Base-by-base conservation (phyloP, 2,888 invertebrate species). In the Halictus ligatus region DNA sequence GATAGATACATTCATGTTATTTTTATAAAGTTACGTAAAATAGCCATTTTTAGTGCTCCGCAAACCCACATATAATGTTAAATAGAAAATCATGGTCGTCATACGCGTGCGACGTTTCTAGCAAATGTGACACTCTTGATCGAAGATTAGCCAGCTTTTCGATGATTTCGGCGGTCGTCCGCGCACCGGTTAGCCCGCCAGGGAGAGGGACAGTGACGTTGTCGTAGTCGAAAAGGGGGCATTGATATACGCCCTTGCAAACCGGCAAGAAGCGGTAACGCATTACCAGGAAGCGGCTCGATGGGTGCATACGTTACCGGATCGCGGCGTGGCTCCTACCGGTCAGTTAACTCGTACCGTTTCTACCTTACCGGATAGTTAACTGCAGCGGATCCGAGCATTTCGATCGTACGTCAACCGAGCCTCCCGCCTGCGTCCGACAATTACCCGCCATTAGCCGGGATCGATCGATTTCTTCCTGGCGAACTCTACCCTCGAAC, bases 291-390 rank as follows among this genome's bases (percentile, higher is more conserved):
- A 93, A 93, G 88, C 88, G 82, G 83, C 85, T 80, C 89, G 92
- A 92, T 93, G 89, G 92, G 83, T 89, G 93, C 91, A 93, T 93
- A 92, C 89, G 92, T 93, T 92, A 90, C 90, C 81, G 89, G 89
- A 88, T 91, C 87, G 85, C 73, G 29, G 86, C 81, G 87, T 82
- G 88, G 67, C 67, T 54, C 35, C 67, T 91, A 87, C 82, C 88
- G 87, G 84, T 85, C 86, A 86, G 89, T 89, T 91, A 91, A 89
- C 89, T 87, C 85, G 87, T 78, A 21, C 76, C 77, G 58, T 78
- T 86, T 72, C 81, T 76, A 74, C 83, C 85, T 84, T 76, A 80
- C 86, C 87, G 86, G 88, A 87, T 87, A 91, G 92, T 92, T 92
- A 90, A 92, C 91, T 92, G 88, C 92, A 86, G 84, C 88, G 88